Conservation (phyloP, 2,888 invertebrate genomes). For the Temnothorax unifasciatus region DNA sequence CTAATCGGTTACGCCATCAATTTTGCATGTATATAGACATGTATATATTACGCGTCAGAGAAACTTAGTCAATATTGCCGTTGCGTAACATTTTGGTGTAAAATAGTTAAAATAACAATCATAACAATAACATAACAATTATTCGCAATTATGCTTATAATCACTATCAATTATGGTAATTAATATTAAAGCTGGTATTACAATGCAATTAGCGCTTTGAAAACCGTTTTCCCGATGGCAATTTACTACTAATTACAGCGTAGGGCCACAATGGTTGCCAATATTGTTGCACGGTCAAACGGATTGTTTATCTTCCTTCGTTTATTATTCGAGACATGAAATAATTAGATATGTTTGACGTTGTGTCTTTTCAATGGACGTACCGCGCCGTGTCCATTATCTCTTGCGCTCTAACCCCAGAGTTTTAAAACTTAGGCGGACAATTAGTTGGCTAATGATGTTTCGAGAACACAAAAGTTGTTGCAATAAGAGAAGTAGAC, state of each 20-base stretch:
- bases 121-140: slow-evolving; percentile 40
- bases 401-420: not conserved
- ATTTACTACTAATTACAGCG: slow-evolving; percentile 47
- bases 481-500: not conserved
- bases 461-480: slow-evolving; percentile 1
- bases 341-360: slow-evolving; percentile 11
- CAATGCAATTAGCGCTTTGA: slow-evolving; percentile 52
- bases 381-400: not conserved
- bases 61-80: slow-evolving; percentile 22
- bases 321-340: slow-evolving; percentile 22
- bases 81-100: not conserved
- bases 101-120: slow-evolving; percentile 20
- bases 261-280: slow-evolving; percentile 42
- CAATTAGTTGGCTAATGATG: slow-evolving; percentile 20
- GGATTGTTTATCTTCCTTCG: slow-evolving; percentile 39
- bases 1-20: not conserved
- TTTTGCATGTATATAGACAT: not conserved
- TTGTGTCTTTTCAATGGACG: not conserved
- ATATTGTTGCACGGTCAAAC: slow-evolving; percentile 39
- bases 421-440: not conserved
- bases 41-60: not conserved
- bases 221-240: slow-evolving; percentile 48
- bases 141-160: slow-evolving; percentile 46
- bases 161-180: slow-evolving; percentile 51
- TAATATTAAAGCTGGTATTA: slow-evolving; percentile 54